These are phyloP conservation scores for Diacarnus erythraeanus DNA, from an alignment of 37 sponge, comb jelly and placozoan genomes.

Conservation along the genomic window DNA sequence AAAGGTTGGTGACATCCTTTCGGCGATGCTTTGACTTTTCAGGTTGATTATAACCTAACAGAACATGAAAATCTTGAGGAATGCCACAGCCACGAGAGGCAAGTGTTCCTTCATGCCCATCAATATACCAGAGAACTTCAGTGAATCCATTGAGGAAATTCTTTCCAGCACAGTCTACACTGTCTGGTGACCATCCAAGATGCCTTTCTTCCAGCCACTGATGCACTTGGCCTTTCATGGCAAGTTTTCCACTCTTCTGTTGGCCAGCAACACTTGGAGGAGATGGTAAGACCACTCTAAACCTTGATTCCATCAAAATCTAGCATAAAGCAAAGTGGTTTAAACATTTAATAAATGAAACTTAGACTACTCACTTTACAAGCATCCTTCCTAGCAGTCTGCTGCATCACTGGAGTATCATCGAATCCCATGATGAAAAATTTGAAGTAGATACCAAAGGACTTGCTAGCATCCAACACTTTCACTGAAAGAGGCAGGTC, in stretches of 20 bases:
- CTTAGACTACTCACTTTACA: neutral
- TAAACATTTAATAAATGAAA: neutral
- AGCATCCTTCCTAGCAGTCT: no score
- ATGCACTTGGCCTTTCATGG: neutral
- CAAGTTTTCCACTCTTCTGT: neutral
- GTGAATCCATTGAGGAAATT: neutral
- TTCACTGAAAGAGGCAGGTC: neutral
- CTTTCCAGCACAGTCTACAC: neutral
- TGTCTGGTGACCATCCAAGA: no score
- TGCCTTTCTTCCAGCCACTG: no score
- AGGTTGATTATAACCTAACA: neutral
- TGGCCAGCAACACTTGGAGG: no score
- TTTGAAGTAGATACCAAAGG: conserved; percentile 4
- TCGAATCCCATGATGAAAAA: neutral
- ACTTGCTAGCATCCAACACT: neutral
- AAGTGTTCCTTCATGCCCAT: neutral
- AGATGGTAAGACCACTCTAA: no score
- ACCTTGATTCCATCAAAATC: neutral
- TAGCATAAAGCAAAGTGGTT: neutral
- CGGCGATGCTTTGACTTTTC: conserved; percentile 4
- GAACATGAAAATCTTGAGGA: neutral
- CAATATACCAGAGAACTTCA: conserved; percentile 1
- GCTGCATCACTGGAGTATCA: neutral
- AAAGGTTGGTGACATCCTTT: no score
- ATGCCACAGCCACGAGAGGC: neutral